Evolutionary conservation across 2,113 vertebrate genomes (phyloP).

Genomic region (Castor canadensis): DNA sequence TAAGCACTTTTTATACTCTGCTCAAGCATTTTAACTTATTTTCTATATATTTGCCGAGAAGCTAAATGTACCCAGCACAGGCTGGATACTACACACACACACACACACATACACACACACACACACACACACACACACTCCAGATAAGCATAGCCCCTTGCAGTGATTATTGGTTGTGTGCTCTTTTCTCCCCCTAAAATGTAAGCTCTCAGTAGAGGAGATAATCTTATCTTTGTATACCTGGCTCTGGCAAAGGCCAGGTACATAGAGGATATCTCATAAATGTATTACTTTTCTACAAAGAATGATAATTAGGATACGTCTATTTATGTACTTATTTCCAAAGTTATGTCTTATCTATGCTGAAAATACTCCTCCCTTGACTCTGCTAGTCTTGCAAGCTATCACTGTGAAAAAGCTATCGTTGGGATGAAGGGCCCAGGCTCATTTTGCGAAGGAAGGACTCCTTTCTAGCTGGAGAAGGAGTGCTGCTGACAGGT

Average conservation of each 20-base stretch:
- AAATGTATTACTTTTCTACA: neutral
- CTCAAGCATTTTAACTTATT: neutral
- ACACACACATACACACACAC: neutral
- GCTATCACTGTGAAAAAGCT: neutral
- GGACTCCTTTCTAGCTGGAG: neutral
- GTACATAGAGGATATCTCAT: neutral
- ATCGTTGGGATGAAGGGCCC: neutral
- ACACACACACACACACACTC: neutral
- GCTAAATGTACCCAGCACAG: neutral
- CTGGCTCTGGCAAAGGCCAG: neutral
- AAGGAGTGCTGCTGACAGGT: neutral
- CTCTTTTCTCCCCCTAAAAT: constrained; percentile 8
- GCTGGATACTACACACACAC: neutral
- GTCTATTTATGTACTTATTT: neutral
- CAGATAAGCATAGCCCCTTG: neutral
- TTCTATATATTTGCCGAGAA: neutral
- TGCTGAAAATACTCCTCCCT: neutral
- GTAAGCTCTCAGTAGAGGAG: neutral
- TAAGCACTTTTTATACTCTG: neutral
- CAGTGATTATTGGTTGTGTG: neutral
- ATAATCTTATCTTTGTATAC: neutral
- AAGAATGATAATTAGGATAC: neutral
- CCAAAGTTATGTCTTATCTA: neutral
- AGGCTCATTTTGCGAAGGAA: neutral
- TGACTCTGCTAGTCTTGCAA: neutral